Base-by-base conservation (phyloP, 2,888 invertebrate genomes). In the Spodoptera littoralis region DNA sequence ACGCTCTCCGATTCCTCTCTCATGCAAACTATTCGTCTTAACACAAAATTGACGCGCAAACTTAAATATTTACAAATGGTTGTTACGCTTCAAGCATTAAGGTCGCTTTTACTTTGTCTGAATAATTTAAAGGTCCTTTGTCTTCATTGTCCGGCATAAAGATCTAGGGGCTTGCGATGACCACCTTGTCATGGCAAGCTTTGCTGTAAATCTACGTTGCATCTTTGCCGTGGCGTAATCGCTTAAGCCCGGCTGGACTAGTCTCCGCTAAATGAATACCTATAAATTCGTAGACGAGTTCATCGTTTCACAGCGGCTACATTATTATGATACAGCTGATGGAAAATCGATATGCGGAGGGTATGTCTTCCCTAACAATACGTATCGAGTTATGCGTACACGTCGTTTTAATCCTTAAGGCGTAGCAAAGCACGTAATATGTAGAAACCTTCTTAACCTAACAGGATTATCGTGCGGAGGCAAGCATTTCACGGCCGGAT, bases 391-490 rank as follows among this genome's bases (percentile, higher is more conserved):
- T 91, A 89, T 91, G 88, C 86, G 87, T 89, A 88, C 86, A 88
- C 85, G 90, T 88, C 90, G 93, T 92, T 94, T 93, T 96, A 96
- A 96, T 96, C 96, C 95, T 94, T 95, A 96, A 96, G 96, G 95
- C 96, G 95, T 91, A 94, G 94, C 95, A 95, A 95, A 96, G 95
- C 96, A 95, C 94, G 95, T 96, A 96, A 96, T 96, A 96, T 96
- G 96, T 95, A 95, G 96, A 96, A 96, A 96, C 96, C 96, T 96
- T 96, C 96, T 96, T 96, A 96, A 95, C 95, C 96, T 96, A 96
- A 96, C 96, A 96, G 95, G 96, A 96, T 96, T 96, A 96, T 95
- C 96, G 95, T 78, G 94, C 90, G 95, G 95, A 95, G 95, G 95
- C 91, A 92, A 92, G 95, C 94, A 93, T 93, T 93, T 93, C 94